These are phyloP conservation scores for Sapayoa aenigma DNA, from an alignment of 2,113 vertebrate genomes.

Conservation along the genomic window DNA sequence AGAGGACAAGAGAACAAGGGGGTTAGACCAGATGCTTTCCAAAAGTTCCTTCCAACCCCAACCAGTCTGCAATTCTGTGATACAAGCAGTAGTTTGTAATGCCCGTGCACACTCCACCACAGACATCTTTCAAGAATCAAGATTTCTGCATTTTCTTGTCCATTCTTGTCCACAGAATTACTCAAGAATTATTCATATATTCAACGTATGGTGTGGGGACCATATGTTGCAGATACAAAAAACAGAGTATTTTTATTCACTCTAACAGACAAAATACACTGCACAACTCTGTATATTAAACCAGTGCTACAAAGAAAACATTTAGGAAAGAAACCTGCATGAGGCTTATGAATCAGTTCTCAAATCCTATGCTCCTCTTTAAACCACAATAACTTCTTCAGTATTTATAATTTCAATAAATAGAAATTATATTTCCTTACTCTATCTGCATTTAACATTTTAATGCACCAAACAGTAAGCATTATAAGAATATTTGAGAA, in stretches of 20 bases:
- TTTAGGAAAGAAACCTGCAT: fast-evolving
- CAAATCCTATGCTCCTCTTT: neutral
- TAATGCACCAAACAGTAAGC: neutral
- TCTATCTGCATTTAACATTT: neutral
- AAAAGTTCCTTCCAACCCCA: neutral
- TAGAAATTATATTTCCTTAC: neutral
- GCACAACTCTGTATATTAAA: neutral
- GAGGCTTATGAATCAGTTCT: neutral
- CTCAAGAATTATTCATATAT: neutral
- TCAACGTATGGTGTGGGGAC: neutral
- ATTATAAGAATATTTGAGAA: neutral
- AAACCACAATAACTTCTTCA: neutral
- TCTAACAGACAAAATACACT: neutral
- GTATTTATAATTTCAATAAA: neutral
- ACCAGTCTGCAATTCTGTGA: neutral
- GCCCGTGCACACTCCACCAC: neutral
- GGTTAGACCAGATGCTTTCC: fast-evolving
- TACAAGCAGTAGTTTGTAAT: neutral
- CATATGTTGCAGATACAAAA: too few relatives aligned
- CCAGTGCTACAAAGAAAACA: neutral
- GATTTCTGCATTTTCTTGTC: neutral
- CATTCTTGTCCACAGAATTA: neutral
- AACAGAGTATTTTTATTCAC: neutral
- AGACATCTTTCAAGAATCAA: neutral
- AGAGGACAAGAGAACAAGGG: neutral